phyloP scores from a whole-genome alignment of 2,888 invertebrate species.

The Geophilus truncorum region DNA sequence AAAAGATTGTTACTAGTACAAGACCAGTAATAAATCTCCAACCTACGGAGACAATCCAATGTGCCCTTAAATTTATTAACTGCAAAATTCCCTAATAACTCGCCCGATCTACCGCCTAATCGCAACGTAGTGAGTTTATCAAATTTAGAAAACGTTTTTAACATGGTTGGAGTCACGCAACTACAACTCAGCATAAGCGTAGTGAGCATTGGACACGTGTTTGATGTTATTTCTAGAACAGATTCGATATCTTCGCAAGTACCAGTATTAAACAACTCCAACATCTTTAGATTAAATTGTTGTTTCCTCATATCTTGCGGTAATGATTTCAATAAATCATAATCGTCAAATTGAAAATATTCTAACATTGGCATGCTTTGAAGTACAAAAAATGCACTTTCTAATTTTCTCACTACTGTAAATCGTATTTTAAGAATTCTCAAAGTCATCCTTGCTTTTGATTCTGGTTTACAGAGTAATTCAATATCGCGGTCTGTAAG shows the following conservation, averaged over 20 bases:
- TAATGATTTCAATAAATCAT: not conserved
- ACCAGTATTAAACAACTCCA: not conserved
- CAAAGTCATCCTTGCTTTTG: not conserved
- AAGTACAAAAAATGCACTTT: not conserved
- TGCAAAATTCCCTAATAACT: not conserved
- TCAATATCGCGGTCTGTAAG: not conserved
- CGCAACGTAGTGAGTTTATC: not conserved
- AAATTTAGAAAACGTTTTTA: not conserved
- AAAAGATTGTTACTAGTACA: not conserved
- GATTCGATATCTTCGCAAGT: not conserved
- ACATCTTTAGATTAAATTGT: not conserved
- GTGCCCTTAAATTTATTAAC: not conserved
- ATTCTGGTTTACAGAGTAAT: not conserved
- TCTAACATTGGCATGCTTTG: not conserved
- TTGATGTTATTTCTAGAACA: not conserved
- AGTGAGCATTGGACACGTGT: not conserved
- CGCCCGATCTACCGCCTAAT: not conserved
- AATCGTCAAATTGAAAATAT: not conserved
- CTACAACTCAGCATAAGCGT: not conserved
- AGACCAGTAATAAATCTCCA: not conserved
- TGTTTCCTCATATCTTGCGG: not conserved
- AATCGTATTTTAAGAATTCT: not conserved
- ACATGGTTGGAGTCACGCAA: not conserved
- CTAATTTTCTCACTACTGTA: not conserved
- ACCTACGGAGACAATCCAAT: not conserved